Evolutionary conservation across 2,113 vertebrate species (phyloP), one percentile per base, ranked within the genome.

Genomic region (Heterochromis multidens): DNA sequence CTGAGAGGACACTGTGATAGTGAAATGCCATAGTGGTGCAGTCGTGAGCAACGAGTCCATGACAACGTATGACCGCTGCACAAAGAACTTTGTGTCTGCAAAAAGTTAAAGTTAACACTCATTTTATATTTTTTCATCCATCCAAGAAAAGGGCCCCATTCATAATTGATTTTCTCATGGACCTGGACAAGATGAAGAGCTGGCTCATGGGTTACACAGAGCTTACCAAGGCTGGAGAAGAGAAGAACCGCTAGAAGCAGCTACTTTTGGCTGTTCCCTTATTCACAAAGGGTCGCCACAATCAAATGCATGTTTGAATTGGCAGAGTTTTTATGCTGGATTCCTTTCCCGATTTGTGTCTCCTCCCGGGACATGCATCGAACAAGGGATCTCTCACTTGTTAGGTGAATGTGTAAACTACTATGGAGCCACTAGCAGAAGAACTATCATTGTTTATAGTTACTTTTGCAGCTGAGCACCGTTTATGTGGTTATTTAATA

Each of bases 1-100:
- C 79, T 85, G 82, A 88, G 65, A 91, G 87, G 87, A 89, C 92
- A 80, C 25, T 4, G 76, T 65, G 76, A 74, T 52, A 35, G 77
- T 40, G 19, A 81, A 72, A 58, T 57, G 59, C 67, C 74, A 84
- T 35, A 10, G 40, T 27, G 58, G 77, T 63, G 58, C 49, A 76
- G 27, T 35, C 19, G 4, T 29, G 70, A 83, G 77, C 56, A n/a
- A 62, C 76, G 61, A 74, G 23, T 79, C 61, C 79, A 81, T 46
- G 35, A 82, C 52, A 84, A 67, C 57, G 72, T 7, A 23, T 63
- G 25, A 6, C 49, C 19, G 33, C 23, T 33, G 59, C 63, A 40
- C 17, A 6, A 49, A 83, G 58, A 37, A 78, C 72, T 59, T 57
- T 61, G 35, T 49, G 25, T 70, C 23, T 70, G 16, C 23, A 72